Percentiles rank a stretch among this genome's conserved stretches.
Conservation (phyloP, 2,888 invertebrate species). For the Drosophila mimica region DNA sequence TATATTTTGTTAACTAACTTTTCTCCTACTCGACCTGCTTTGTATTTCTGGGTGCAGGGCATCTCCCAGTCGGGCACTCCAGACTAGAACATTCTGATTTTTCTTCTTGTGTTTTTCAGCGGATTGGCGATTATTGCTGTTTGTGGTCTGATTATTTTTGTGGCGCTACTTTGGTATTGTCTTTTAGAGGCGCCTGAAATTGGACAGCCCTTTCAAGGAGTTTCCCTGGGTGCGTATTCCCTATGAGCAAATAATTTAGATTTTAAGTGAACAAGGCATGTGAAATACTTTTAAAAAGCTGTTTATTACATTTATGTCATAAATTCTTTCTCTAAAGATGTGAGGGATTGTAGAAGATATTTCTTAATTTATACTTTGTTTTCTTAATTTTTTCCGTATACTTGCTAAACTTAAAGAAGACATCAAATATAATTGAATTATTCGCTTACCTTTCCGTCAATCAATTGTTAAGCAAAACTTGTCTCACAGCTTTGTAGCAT, state of each 20-base stretch:
- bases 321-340: background rate
- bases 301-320: background rate
- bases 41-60: background rate
- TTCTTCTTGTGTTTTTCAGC: conserved; percentile 49
- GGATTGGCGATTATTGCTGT: conserved; percentile 88
- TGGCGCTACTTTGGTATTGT: conserved; percentile 89
- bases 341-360: background rate
- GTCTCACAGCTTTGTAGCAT: background rate
- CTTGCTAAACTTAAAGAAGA: background rate
- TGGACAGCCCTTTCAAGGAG: conserved; percentile 84
- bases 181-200: conserved; percentile 85
- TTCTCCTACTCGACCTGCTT: too few relatives aligned
- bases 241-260: background rate
- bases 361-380: background rate
- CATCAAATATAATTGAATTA: conserved; percentile 1
- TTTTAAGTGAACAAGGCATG: background rate
- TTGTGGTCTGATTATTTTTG: conserved; percentile 88
- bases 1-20: background rate
- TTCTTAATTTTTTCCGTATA: background rate
- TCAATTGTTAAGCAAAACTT: background rate
- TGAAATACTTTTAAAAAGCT: background rate
- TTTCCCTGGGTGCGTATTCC: conserved; percentile 65
- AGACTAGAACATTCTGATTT: background rate
- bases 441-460: conserved; percentile 5
- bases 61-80: background rate